Evolutionary conservation across 2,888 invertebrate species (phyloP), one percentile per base, ranked within the genome.

Genomic region (Bombylius discolor): DNA sequence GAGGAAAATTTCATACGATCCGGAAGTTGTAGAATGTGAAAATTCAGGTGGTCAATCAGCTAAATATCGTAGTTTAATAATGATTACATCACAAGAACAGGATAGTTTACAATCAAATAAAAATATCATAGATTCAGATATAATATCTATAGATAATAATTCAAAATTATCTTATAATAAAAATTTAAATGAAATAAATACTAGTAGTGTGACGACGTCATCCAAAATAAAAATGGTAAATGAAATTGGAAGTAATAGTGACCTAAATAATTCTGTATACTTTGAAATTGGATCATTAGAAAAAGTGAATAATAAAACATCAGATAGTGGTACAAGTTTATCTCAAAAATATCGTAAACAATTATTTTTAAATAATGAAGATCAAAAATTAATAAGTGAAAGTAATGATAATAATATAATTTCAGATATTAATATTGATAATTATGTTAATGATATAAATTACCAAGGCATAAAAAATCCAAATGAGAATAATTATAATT

Each of bases 31-130:
- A 5, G 34, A 36, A 36, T 36, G 8, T 36, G 34, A 36, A 36
- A 36, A 36, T 7, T 36, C 34, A 36, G 8, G 8, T 36, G 8
- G 8, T 36, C 34, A 36, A 36, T 36, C 34, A 36, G 81, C 83
- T 75, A 85, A 86, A 72, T 90, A 89, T 74, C 87, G 87, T 68
- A 89, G 89, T 79, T 83, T 89, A 79, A 87, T 90, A 75, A 89
- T 89, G 88, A 90, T 90, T 77, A 89, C 89, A 68, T 42, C 39
- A 42, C 88, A 87, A 77, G 84, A 86, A 73, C 69, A 62, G 55
- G 58, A 47, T 11, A 23, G 23, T 23, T 23, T 23, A 23, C 23
- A 23, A 23, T 11, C 39, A 11, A 42, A 42, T 11, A 4, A 1
- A 11, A 11, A 42, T 42, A 42, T 11, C 8, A 42, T 11, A 1